Base-by-base conservation (phyloP, 2,888 invertebrate species). In the Mimas tiliae region DNA sequence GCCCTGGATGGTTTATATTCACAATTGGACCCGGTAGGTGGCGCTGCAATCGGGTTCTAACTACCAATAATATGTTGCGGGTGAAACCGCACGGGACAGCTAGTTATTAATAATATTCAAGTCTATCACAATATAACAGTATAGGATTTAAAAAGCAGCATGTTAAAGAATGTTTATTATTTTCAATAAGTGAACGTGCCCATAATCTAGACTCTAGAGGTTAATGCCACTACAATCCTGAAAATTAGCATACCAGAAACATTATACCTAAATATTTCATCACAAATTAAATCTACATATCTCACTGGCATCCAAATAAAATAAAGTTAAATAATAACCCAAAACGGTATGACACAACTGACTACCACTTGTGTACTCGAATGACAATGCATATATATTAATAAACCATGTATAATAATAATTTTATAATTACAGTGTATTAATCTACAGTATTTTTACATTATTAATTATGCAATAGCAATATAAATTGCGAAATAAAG, bases 31-130 rank as follows among this genome's bases (percentile, higher is more conserved):
- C n/a, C n/a, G n/a, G n/a, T n/a, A n/a, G n/a, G n/a, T n/a, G n/a
- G n/a, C n/a, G n/a, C n/a, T n/a, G n/a, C n/a, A n/a, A n/a, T n/a
- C n/a, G n/a, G n/a, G n/a, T n/a, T n/a, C n/a, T n/a, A n/a, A n/a
- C n/a, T n/a, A n/a, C n/a, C n/a, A n/a, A n/a, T n/a, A n/a, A n/a
- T n/a, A n/a, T n/a, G n/a, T n/a, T n/a, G n/a, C n/a, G n/a, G n/a
- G n/a, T n/a, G n/a, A n/a, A n/a, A n/a, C n/a, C n/a, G n/a, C n/a
- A n/a, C n/a, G n/a, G n/a, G n/a, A n/a, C n/a, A n/a, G n/a, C n/a
- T 55, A 11, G 16, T n/a, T 38, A 55, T 38, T 55, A 34, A 55
- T 34, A 38, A 34, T 55, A 38, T 34, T 55, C n/a, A 52, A 12
- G 12, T 21, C 52, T 52, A 21, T 52, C 52, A 52, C 27, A 51